Evolutionary conservation across 1,140 invertebrate species (phyloP).

Genomic region (Luehdorfia chinensis): DNA sequence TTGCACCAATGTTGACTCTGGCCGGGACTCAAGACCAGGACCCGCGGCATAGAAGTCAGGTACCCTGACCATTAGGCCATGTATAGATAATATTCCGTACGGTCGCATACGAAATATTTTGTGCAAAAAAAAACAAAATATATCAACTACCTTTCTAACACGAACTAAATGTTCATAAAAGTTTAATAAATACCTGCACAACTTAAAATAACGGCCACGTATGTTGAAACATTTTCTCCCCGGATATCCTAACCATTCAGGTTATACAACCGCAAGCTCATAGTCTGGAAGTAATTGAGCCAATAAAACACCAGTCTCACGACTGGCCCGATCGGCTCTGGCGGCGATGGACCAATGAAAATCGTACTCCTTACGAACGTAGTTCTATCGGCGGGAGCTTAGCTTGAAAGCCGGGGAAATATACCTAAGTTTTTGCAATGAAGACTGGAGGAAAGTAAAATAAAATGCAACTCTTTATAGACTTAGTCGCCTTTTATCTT

Average conservation of each 20-base stretch:
- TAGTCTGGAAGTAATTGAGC: slow-evolving; percentile 19
- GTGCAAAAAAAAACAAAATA: too few species aligned
- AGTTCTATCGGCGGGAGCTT: slow-evolving; percentile 27
- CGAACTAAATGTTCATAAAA: too few species aligned
- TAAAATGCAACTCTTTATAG: slow-evolving; percentile 7
- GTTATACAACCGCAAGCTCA: background rate
- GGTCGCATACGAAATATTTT: too few species aligned
- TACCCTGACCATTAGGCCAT: too few species aligned
- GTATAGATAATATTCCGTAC: too few species aligned
- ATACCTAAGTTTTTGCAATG: slow-evolving; percentile 5
- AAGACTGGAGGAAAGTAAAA: background rate
- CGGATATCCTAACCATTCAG: slow-evolving; percentile 4
- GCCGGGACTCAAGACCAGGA: too few species aligned
- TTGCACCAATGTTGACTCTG: too few species aligned
- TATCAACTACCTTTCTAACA: too few species aligned
- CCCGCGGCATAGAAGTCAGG: too few species aligned
- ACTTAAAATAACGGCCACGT: too few species aligned
- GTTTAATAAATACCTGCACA: too few species aligned
- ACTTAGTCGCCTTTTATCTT: background rate
- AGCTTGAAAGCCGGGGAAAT: slow-evolving; percentile 4
- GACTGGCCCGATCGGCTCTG: slow-evolving; percentile 1
- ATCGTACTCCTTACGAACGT: slow-evolving; percentile 30
- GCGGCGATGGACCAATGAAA: slow-evolving; percentile 26
- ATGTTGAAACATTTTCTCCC: slow-evolving; percentile 8
- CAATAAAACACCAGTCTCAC: slow-evolving; percentile 20